These are phyloP conservation scores for Chaetodon trifascialis DNA, from an alignment of 2,113 vertebrate species.

Conservation along the genomic window DNA sequence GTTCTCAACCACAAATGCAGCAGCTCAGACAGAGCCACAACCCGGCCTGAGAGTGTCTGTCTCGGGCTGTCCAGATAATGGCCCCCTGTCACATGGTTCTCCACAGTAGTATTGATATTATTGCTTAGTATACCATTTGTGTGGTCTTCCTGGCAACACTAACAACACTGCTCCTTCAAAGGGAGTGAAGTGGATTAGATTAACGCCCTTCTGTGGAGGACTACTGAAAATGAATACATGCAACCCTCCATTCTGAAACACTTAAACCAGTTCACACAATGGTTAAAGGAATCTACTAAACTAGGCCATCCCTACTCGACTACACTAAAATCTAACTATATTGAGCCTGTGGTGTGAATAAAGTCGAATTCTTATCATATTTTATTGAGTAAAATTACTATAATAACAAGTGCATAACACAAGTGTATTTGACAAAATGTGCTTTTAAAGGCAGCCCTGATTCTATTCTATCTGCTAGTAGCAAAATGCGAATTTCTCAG, in stretches of 20 bases:
- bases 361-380: neutral
- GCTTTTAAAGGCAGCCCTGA: constrained; percentile 1
- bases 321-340: neutral
- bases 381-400: constrained; percentile 11
- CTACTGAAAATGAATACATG: constrained; percentile 22
- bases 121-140: constrained; percentile 48
- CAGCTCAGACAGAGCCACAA: constrained; percentile 33
- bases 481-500: constrained; percentile 8
- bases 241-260: constrained; percentile 6
- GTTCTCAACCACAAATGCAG: neutral
- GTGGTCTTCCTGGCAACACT: constrained; percentile 49
- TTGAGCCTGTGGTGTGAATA: neutral
- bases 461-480: neutral
- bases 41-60: constrained; percentile 40
- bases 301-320: neutral
- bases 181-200: constrained; percentile 43
- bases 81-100: constrained; percentile 51
- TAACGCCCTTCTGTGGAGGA: constrained; percentile 36
- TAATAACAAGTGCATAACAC: neutral
- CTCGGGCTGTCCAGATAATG: constrained; percentile 60
- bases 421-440: neutral
- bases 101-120: constrained; percentile 48
- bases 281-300: constrained; percentile 8
- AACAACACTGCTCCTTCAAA: constrained; percentile 26
- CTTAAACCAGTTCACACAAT: neutral